phyloP scores from a whole-genome alignment of 2,888 invertebrate species.

The Bugula neritina region DNA sequence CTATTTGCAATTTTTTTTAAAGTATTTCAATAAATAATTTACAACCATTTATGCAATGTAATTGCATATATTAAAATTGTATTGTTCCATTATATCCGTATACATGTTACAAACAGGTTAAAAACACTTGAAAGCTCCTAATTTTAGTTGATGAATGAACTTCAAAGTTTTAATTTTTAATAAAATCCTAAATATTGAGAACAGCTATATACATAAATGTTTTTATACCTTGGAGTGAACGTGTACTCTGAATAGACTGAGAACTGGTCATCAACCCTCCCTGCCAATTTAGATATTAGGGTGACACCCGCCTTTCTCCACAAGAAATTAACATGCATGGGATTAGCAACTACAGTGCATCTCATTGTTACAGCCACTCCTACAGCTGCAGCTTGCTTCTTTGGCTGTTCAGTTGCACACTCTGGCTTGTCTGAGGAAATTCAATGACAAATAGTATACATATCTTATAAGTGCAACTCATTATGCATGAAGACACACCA shows the following conservation, averaged over 20 bases:
- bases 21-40: no score
- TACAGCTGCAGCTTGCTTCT: not conserved
- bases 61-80: no score
- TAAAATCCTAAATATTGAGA: no score
- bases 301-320: not conserved
- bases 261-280: not conserved
- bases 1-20: no score
- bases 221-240: not conserved
- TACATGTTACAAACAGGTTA: no score
- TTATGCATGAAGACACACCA: no score
- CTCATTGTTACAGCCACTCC: not conserved
- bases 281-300: not conserved
- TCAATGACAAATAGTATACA: not conserved
- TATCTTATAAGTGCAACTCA: not conserved
- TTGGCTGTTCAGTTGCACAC: not conserved
- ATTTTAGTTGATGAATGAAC: no score
- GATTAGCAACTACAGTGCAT: constrained; percentile 1
- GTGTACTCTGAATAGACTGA: not conserved
- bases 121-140: no score
- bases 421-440: constrained; percentile 5
- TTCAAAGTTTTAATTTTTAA: no score
- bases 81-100: no score
- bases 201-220: no score
- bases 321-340: not conserved
- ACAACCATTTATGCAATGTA: no score